Conservation (phyloP, 1,140 invertebrate species). For the Eueides isabella region DNA sequence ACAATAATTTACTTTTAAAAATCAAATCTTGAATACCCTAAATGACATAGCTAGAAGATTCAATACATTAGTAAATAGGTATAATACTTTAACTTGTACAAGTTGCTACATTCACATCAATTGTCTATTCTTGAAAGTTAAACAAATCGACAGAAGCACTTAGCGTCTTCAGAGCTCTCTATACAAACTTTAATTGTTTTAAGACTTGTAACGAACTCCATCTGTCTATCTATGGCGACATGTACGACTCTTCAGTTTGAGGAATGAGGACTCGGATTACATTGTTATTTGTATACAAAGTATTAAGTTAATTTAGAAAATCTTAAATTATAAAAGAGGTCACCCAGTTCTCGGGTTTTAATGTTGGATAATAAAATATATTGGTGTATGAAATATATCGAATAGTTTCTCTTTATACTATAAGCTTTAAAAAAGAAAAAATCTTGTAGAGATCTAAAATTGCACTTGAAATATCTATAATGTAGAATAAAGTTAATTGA, state of each 20-base stretch:
- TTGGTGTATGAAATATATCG: too few species aligned
- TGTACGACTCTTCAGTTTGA: constrained; percentile 15
- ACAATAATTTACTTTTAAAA: too few species aligned
- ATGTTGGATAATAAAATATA: too few species aligned
- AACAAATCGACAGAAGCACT: constrained; percentile 72
- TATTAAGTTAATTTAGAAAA: not conserved
- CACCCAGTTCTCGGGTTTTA: not conserved
- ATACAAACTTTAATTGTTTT: constrained; percentile 70
- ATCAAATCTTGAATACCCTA: too few species aligned
- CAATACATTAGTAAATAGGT: not conserved
- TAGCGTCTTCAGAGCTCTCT: constrained; percentile 45
- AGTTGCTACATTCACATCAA: constrained; percentile 40
- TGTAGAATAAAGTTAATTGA: too few species aligned
- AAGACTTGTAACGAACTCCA: constrained; percentile 46
- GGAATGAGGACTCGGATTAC: not conserved
- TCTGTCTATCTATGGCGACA: constrained; percentile 18
- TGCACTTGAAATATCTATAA: too few species aligned
- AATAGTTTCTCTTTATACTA: too few species aligned
- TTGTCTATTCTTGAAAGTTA: constrained; percentile 58
- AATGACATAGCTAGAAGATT: too few species aligned
- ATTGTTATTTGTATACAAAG: not conserved
- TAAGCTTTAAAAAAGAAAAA: too few species aligned
- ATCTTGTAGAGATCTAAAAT: too few species aligned
- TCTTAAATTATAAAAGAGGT: not conserved
- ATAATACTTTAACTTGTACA: constrained; percentile 1